Conservation (phyloP, 2,888 invertebrate genomes). For the Prosapia bicincta region DNA sequence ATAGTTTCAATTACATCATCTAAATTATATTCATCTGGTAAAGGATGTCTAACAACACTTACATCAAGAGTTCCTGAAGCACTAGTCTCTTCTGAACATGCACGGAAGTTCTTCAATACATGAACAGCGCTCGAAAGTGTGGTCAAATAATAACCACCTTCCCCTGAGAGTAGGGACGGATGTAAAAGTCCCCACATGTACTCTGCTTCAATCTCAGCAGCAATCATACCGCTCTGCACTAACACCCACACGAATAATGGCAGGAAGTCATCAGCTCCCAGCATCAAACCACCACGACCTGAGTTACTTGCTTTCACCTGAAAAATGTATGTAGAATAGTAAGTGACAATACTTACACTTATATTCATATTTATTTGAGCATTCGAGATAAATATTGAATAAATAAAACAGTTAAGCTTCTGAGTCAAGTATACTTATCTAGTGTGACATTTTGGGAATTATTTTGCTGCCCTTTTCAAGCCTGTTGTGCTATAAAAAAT, state of each 20-base stretch:
- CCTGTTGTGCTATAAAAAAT: too few species aligned
- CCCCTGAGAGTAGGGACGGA: conserved; percentile 84
- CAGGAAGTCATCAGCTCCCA: conserved; percentile 86
- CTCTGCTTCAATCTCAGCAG: conserved; percentile 93
- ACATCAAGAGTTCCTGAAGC: conserved; percentile 47
- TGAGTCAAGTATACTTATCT: too few species aligned
- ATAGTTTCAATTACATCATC: background rate
- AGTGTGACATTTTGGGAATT: too few species aligned
- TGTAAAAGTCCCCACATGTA: conserved; percentile 93
- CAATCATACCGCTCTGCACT: conserved; percentile 83
- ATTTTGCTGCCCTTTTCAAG: too few species aligned
- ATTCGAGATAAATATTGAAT: too few species aligned
- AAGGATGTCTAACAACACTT: conserved; percentile 36
- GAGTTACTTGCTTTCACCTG: conserved; percentile 66
- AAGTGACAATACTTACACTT: too few species aligned
- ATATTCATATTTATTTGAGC: too few species aligned
- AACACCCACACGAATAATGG: conserved; percentile 90
- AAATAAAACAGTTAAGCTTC: too few species aligned
- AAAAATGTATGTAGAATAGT: too few species aligned
- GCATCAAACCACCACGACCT: conserved; percentile 49
- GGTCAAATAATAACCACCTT: conserved; percentile 93
- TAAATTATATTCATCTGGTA: background rate
- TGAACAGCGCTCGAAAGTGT: conserved; percentile 91
- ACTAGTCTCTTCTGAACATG: conserved; percentile 35
- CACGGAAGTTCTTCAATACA: conserved; percentile 69